Evolutionary conservation across 2,113 vertebrate species (phyloP).

Genomic region (Anolis sagrei): DNA sequence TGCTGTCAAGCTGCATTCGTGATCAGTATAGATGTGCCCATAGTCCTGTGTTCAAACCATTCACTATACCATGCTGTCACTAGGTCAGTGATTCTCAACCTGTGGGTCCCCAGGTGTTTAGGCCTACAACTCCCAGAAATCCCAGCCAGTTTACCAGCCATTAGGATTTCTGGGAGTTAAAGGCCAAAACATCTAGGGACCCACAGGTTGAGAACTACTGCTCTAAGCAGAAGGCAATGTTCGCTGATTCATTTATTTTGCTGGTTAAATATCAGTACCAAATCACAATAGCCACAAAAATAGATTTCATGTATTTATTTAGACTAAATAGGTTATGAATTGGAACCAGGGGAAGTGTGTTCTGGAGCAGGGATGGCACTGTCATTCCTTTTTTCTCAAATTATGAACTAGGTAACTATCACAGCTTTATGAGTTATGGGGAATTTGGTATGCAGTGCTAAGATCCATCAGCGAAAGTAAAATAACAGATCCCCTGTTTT

Average conservation of each 20-base stretch:
- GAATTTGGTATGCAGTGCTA: conserved; percentile 41
- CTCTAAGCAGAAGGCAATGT: too few relatives aligned
- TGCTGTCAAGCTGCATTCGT: too few relatives aligned
- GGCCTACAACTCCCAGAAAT: too few relatives aligned
- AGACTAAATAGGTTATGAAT: conserved; percentile 5
- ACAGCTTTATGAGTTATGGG: conserved; percentile 33
- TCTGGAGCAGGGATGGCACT: conserved; percentile 37
- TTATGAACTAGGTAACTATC: conserved; percentile 36
- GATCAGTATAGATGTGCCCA: too few relatives aligned
- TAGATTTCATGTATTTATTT: conserved; percentile 32
- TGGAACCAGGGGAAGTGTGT: not conserved
- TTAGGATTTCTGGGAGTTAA: too few relatives aligned
- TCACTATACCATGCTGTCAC: too few relatives aligned
- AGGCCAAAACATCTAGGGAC: too few relatives aligned
- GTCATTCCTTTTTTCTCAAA: not conserved
- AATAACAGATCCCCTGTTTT: conserved; percentile 60
- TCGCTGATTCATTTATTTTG: conserved; percentile 46
- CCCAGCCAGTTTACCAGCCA: too few relatives aligned
- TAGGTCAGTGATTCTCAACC: too few relatives aligned
- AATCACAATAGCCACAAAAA: conserved; percentile 41
- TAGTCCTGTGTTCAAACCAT: too few relatives aligned
- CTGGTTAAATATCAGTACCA: conserved; percentile 48
- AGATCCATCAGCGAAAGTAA: conserved; percentile 59
- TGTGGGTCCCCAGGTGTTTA: too few relatives aligned
- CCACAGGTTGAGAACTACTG: too few relatives aligned